Evolutionary conservation across 1,140 invertebrate genomes (phyloP).

Genomic region (Diorhabda carinulata): DNA sequence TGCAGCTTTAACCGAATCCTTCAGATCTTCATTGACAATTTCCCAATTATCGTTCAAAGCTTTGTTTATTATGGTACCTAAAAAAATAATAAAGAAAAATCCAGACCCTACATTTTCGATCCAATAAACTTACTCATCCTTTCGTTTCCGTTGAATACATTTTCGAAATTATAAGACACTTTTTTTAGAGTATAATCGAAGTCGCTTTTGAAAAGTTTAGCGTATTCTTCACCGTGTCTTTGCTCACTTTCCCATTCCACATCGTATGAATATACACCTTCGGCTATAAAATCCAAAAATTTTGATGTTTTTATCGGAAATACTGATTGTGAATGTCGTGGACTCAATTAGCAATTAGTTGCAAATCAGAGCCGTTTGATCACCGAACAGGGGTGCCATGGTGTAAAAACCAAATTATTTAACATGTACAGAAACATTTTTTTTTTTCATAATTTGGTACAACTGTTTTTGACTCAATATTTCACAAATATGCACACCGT

Average conservation of each 20-base stretch:
- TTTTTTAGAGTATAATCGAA: conserved; percentile 9
- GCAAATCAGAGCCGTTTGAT: no score
- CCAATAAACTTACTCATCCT: conserved; percentile 4
- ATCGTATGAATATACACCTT: conserved; percentile 15
- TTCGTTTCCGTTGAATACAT: conserved; percentile 9
- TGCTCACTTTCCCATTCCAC: conserved; percentile 8
- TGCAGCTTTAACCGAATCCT: not conserved
- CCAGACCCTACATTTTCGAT: not conserved
- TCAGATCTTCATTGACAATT: conserved; percentile 19
- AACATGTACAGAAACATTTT: no score
- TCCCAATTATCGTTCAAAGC: conserved; percentile 19
- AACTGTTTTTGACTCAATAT: no score
- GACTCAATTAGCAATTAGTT: no score
- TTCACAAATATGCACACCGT: no score
- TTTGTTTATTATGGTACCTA: conserved; percentile 8
- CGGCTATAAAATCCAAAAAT: not conserved
- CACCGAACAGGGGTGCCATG: no score
- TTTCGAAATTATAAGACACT: conserved; percentile 6
- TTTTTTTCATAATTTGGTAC: no score
- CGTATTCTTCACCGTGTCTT: conserved; percentile 15
- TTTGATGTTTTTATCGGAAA: no score
- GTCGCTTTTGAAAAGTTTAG: conserved; percentile 3
- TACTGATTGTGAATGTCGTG: no score
- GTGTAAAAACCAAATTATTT: no score
- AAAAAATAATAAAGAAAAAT: conserved; percentile 9